Evolutionary conservation across 2,888 invertebrate species (phyloP).

Genomic region (Drosophila leonis): DNA sequence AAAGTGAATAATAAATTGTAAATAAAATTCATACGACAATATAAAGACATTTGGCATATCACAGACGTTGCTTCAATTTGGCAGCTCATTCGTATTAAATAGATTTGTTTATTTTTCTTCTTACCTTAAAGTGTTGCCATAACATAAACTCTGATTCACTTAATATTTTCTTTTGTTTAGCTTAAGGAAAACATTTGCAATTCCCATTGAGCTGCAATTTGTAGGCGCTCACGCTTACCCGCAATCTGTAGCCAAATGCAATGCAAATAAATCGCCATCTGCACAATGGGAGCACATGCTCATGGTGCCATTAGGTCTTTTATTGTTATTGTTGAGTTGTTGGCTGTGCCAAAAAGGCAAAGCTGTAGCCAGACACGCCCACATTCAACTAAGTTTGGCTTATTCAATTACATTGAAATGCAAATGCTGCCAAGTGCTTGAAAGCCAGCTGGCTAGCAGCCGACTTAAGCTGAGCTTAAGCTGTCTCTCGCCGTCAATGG

Average conservation of each 20-base stretch:
- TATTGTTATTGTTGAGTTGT: slow-evolving; percentile 20
- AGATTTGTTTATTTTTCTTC: too few relatives aligned
- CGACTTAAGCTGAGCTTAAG: slow-evolving; percentile 10
- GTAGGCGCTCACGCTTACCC: slow-evolving; percentile 1
- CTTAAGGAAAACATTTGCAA: background rate
- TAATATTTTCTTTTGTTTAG: background rate
- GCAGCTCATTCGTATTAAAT: too few relatives aligned
- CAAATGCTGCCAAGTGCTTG: slow-evolving; percentile 49
- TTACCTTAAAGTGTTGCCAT: too few relatives aligned
- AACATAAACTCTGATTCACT: background rate
- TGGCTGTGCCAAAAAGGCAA: slow-evolving; percentile 7
- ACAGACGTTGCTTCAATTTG: background rate
- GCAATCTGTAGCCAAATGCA: background rate
- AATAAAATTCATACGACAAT: slow-evolving; percentile 17
- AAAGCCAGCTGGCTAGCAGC: slow-evolving; percentile 13
- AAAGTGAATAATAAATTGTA: slow-evolving; percentile 33
- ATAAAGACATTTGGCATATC: background rate
- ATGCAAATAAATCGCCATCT: slow-evolving; percentile 2
- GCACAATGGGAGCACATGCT: background rate
- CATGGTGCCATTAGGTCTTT: background rate
- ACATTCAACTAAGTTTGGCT: slow-evolving; percentile 19
- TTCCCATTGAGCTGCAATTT: slow-evolving; percentile 13
- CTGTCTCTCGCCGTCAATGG: slow-evolving; percentile 2
- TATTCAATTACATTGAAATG: slow-evolving; percentile 52
- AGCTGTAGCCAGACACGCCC: background rate